phyloP scores from a whole-genome alignment of 2,113 vertebrate species.

The Semicossyphus pulcher region DNA sequence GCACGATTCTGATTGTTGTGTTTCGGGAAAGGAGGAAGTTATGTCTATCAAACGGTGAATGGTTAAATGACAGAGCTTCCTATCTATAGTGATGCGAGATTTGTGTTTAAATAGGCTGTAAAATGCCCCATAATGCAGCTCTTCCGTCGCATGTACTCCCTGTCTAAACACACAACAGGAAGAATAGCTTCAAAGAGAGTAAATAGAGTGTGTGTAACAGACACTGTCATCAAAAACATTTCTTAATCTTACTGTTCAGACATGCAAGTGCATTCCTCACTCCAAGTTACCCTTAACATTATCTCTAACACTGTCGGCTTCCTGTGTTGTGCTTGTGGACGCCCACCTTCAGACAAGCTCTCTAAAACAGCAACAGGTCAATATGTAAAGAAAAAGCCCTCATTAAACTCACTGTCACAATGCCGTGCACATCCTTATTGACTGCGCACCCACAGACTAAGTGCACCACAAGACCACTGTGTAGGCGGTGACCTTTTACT shows the following conservation, averaged over 20 bases:
- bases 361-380: conserved; percentile 11
- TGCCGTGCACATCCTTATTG: conserved; percentile 10
- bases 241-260: conserved; percentile 48
- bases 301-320: conserved; percentile 7
- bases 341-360: background rate
- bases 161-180: conserved; percentile 14
- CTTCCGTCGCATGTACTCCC: conserved; percentile 6
- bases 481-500: conserved; percentile 63
- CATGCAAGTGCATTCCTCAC: conserved; percentile 57
- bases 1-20: conserved; percentile 23
- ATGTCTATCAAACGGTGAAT: conserved; percentile 32
- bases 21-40: conserved; percentile 23
- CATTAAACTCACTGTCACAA: background rate
- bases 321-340: conserved; percentile 7
- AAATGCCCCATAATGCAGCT: conserved; percentile 21
- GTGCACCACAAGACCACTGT: conserved; percentile 38
- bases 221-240: conserved; percentile 11
- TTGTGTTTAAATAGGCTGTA: conserved; percentile 8
- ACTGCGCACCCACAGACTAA: conserved; percentile 35
- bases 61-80: background rate
- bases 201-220: background rate
- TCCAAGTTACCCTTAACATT: conserved; percentile 3
- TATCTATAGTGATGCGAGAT: background rate
- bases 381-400: background rate
- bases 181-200: background rate